Percentiles rank a stretch among this genome's conserved stretches.
Conservation (phyloP, 35 echinoderm and acorn worm genomes). For the Ophiothrix spiculata region DNA sequence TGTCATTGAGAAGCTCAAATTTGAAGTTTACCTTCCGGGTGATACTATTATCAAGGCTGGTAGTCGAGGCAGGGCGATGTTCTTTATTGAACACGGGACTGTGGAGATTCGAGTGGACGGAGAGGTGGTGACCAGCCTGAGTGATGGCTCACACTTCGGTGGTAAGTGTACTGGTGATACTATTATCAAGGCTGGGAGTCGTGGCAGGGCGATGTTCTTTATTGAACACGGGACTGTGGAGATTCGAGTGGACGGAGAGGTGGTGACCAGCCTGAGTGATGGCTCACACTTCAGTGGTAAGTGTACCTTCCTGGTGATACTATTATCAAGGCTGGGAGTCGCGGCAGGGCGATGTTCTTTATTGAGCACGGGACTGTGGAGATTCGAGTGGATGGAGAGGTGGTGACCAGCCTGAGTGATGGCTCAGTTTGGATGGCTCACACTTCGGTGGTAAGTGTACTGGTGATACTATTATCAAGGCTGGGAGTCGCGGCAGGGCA, state of each 20-base stretch:
- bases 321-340: constrained; percentile 54
- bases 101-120: constrained; percentile 70
- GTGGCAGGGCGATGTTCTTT: constrained; percentile 81
- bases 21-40: constrained; percentile 80
- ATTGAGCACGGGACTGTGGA: constrained; percentile 90
- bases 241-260: constrained; percentile 48
- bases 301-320: constrained; percentile 78
- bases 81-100: constrained; percentile 94
- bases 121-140: constrained; percentile 43
- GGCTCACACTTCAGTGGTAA: constrained; percentile 98
- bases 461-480: constrained; percentile 61
- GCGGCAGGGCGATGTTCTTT: constrained; percentile 89
- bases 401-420: constrained; percentile 65
- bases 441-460: constrained; percentile 84
- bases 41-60: constrained; percentile 88
- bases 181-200: constrained; percentile 78
- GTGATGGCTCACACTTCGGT: constrained; percentile 94
- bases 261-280: constrained; percentile 60
- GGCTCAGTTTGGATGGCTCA: constrained; percentile 32
- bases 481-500: constrained; percentile 53
- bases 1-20: constrained; percentile 82
- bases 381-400: constrained; percentile 45
- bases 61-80: constrained; percentile 68
- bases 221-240: constrained; percentile 93
- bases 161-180: constrained; percentile 68